Conservation (phyloP, 2,113 vertebrate genomes). For the Crotalus horridus region DNA sequence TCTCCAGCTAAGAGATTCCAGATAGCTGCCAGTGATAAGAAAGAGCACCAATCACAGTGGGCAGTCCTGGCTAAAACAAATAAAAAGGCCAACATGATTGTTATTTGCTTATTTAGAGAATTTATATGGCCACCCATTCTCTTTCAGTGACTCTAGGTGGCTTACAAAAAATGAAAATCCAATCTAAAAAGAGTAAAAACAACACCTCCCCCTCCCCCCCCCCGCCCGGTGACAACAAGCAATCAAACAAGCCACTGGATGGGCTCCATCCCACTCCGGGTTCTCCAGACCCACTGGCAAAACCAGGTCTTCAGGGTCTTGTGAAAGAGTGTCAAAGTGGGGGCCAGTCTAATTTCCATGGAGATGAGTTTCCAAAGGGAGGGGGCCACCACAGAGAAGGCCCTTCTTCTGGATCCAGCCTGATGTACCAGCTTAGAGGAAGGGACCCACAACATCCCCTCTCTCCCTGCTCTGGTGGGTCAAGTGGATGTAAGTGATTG, state of each 20-base stretch:
- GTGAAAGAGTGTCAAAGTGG: not conserved
- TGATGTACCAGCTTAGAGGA: not conserved
- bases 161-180: not conserved
- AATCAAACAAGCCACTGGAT: not conserved
- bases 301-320: not conserved
- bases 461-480: not conserved
- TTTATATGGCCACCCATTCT: not conserved
- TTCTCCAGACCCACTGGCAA: not conserved
- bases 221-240: no score
- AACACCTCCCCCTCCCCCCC: not conserved
- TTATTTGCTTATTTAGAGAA: not conserved
- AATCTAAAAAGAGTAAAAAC: not conserved
- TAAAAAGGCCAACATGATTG: no score
- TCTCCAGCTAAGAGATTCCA: not conserved
- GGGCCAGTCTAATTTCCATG: not conserved
- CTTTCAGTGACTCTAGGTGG: not conserved
- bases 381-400: not conserved
- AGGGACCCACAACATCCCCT: not conserved
- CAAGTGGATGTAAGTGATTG: not conserved
- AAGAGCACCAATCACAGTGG: not conserved
- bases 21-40: not conserved
- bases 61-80: not conserved
- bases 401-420: not conserved
- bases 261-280: not conserved
- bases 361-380: not conserved